Evolutionary conservation across 2,888 invertebrate genomes (phyloP), one percentile per base, ranked within the genome.

Genomic region (Bellardia bayeri): DNA sequence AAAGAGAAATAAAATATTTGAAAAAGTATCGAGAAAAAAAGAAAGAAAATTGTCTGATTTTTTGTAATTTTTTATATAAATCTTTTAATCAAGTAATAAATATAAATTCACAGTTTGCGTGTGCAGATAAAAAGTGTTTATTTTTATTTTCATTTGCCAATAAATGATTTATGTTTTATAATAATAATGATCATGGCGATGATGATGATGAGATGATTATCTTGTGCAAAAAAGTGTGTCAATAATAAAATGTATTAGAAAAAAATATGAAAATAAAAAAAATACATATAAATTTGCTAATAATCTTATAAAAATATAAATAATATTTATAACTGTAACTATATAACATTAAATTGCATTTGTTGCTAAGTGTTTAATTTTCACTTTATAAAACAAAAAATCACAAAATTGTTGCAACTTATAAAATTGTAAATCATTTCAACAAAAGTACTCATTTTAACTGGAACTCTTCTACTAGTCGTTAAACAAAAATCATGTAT

Each of bases 211-310:
- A 49, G 75, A 80, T 81, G 75, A 81, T 76, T 80, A 85, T 75
- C 69, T 85, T 75, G 63, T 56, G 61, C 75, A 81, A 72, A 83
- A 85, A 85, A 85, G 80, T 85, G 80, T 85, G 85, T 85, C 85
- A 85, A 81, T 81, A 81, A 80, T 33, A 63, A 68, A 80, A 74
- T 58, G 51, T 37, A 51, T 40, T 33, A 11, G 23, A 61, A 30
- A 40, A 51, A 56, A 66, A 79, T 13, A 74, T 9, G 54, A 61
- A 33, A 74, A 63, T 13, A 13, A 16, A 40, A 51, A 45, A 76
- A 45, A 37, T 58, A 16, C 14, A 76, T 16, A 13, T 16, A 69
- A 71, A 56, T 3, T 68, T 45, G 56, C 45, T 78, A 56, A 56
- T 40, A 78, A 78, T 58, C 54, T 30, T 49, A 54, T 63, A 66